phyloP scores from a whole-genome alignment of 2,113 vertebrate genomes.

The Hemibagrus wyckioides region DNA sequence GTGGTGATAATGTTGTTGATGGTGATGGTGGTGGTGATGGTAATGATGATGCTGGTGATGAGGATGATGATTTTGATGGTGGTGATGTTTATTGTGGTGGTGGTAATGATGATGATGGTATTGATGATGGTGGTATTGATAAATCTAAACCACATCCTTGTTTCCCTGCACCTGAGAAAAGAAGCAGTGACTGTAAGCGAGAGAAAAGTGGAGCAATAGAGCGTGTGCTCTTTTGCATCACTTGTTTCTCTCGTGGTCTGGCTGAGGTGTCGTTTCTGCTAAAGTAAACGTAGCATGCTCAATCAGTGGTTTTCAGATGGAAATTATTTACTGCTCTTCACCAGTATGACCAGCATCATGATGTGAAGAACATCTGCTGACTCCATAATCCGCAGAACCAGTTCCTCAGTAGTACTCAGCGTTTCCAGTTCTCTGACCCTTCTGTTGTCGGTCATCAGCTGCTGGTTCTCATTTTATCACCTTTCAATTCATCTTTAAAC shows the following conservation, averaged over 20 bases:
- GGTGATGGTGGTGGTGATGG: too few species aligned
- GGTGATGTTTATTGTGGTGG: neutral
- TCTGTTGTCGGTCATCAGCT: neutral
- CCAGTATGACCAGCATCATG: neutral
- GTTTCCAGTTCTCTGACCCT: neutral
- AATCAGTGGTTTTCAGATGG: neutral
- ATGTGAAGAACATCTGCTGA: neutral
- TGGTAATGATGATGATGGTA: neutral
- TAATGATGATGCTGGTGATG: too few species aligned
- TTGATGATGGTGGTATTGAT: neutral
- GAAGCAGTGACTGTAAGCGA: neutral
- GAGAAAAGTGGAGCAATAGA: neutral
- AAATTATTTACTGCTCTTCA: neutral
- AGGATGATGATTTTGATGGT: too few species aligned
- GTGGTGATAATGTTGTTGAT: too few species aligned
- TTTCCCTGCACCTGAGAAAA: neutral
- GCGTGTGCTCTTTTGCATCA: neutral
- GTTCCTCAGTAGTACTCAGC: neutral
- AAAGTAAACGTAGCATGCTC: neutral
- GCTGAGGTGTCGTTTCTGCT: slow-evolving; percentile 3
- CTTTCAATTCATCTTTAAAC: neutral
- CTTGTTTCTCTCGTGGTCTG: neutral
- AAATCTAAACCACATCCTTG: neutral
- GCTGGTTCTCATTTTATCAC: neutral
- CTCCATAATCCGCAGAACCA: neutral